A percentile compares a stretch with the other conserved stretches of the same genome.
Conservation (phyloP, 2,113 vertebrate genomes). For the Saiga tatarica region DNA sequence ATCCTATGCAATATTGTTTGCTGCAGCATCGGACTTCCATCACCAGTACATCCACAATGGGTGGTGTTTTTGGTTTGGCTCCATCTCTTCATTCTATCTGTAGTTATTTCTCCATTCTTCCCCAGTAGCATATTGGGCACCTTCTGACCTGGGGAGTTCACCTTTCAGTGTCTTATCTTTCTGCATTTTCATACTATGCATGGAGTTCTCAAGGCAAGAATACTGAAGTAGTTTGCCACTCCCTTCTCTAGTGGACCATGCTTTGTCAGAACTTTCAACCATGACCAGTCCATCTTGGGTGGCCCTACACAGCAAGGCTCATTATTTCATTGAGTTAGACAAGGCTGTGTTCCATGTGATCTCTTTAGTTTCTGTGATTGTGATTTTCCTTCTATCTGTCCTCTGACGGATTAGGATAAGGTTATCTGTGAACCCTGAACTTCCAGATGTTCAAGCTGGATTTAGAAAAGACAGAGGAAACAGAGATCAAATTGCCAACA, state of each 20-base stretch:
- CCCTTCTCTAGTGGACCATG: not conserved
- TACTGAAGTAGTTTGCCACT: not conserved
- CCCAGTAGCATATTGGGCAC: not conserved
- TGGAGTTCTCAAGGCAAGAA: not conserved
- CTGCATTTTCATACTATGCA: not conserved
- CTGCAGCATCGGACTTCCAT: not conserved
- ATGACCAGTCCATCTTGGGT: not conserved
- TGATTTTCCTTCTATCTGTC: not conserved
- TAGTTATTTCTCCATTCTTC: not conserved
- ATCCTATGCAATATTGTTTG: not conserved
- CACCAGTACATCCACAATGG: not conserved
- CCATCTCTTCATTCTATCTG: not conserved
- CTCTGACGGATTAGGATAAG: not conserved
- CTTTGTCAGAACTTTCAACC: not conserved
- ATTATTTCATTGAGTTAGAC: not conserved
- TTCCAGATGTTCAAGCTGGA: not conserved
- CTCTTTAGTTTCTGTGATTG: not conserved
- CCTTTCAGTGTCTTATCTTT: not conserved
- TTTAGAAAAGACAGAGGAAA: not conserved
- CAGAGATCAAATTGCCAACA: not conserved
- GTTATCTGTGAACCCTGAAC: rapidly evolving
- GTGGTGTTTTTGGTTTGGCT: not conserved
- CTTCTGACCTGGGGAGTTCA: not conserved
- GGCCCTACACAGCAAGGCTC: not conserved
- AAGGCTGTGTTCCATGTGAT: not conserved